phyloP scores from a whole-genome alignment of 35 echinoderm and acorn worm species.

The Acanthaster planci region DNA sequence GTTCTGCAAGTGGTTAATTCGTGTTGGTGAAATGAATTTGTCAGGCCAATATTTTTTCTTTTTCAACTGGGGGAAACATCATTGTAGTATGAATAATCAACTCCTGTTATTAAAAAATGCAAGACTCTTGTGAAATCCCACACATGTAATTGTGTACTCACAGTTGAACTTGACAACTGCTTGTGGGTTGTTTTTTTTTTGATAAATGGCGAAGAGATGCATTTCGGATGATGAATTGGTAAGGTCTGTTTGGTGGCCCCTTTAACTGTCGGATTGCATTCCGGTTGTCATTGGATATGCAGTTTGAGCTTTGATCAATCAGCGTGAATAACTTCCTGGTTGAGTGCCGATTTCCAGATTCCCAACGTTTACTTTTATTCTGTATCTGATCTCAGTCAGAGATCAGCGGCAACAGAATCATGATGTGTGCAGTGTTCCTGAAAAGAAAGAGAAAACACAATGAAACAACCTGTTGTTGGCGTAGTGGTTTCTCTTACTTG shows the following conservation, averaged over 20 bases:
- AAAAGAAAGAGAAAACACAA: no score
- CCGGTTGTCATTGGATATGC: constrained; percentile 18
- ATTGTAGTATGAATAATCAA: no score
- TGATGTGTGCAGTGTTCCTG: neutral
- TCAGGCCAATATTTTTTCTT: no score
- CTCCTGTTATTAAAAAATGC: no score
- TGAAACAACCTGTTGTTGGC: no score
- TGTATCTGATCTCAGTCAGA: neutral
- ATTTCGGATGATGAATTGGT: neutral
- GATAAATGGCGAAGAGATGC: neutral
- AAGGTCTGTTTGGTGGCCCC: neutral
- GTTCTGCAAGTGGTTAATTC: no score
- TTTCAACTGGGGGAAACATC: no score
- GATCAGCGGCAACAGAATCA: neutral
- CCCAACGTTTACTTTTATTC: neutral
- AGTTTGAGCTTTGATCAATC: neutral
- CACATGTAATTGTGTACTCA: no score
- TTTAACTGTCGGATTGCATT: constrained; percentile 1
- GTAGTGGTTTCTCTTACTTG: neutral
- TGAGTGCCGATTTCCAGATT: neutral
- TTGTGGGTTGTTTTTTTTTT: no score
- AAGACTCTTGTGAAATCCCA: no score
- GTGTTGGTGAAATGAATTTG: no score
- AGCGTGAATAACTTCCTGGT: constrained; percentile 9
- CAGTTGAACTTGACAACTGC: no score